Evolutionary conservation across 2,113 vertebrate species (phyloP).

Genomic region (Emberiza fucata): DNA sequence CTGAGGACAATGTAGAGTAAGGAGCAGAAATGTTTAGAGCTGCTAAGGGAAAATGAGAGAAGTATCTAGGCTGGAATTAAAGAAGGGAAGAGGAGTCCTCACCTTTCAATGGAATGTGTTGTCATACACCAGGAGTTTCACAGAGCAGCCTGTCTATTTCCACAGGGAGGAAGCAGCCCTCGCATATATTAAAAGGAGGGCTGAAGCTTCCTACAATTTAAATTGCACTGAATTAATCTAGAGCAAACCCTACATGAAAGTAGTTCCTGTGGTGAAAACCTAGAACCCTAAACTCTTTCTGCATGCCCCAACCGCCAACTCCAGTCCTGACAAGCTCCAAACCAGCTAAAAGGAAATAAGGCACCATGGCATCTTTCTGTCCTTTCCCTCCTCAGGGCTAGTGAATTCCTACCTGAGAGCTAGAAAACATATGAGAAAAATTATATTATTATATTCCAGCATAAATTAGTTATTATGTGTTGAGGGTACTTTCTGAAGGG

Average conservation of each 20-base stretch:
- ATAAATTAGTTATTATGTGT: not conserved
- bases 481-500: not conserved
- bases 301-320: not conserved
- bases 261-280: not conserved
- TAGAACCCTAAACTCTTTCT: not conserved
- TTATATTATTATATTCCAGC: not conserved
- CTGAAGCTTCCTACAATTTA: not conserved
- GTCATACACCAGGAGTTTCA: not conserved
- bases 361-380: not conserved
- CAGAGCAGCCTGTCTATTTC: not conserved
- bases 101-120: not conserved
- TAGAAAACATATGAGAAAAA: not conserved
- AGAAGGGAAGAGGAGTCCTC: not conserved
- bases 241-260: not conserved
- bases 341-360: not conserved
- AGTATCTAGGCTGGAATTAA: not conserved
- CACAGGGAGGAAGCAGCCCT: not conserved
- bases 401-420: not conserved
- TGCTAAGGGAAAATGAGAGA: not conserved
- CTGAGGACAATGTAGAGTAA: not conserved
- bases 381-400: not conserved
- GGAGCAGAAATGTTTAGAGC: not conserved
- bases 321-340: not conserved
- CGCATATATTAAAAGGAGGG: not conserved
- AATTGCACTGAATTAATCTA: not conserved